Base-by-base conservation (phyloP, 2,797 vertebrate genomes). In the Karalla daura region DNA sequence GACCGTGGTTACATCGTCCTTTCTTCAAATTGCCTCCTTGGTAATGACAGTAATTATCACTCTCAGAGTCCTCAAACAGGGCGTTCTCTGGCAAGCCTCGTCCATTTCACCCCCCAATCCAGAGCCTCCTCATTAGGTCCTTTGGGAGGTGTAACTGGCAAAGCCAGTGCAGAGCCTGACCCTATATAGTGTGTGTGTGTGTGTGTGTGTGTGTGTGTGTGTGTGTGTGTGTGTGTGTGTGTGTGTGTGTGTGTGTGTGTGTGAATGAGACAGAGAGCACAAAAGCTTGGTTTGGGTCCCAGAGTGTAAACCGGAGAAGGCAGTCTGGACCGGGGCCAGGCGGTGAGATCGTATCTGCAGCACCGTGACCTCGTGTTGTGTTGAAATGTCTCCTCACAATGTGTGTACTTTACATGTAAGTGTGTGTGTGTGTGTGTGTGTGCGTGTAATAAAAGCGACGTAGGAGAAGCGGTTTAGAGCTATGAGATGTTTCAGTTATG, bases 1-100 rank as follows among this genome's bases (percentile, higher is more conserved):
- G 76, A 74, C 41, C 2, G 43, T 18, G 28, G 47, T 13, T 30
- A 5, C 20, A 33, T 37, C 1, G 4, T 40, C 28, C 46, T 35
- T 60, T 60, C n/a, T 67, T 61, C 63, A 56, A 74, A 70, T 66
- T 5, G 23, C 43, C 51, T 63, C 27, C 52, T 58, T 28, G 44
- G 25, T 73, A 81, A 86, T 75, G 64, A 81, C 70, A 50, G 70
- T 70, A 70, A 86, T 86, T 67, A 86, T 78, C 78, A 51, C 50
- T 47, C 78, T 49, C 32, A 0, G 12, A 68, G 59, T 83, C 44
- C 71, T 86, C 35, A 69, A 79, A 78, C 63, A 65, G 70, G 76
- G 56, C 52, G 52, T 51, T 71, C 69, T 60, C 69, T 68, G 73
- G 70, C 71, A 47, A 1, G n/a, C 54, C 1, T 52, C 10, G 28